These are phyloP conservation scores for Seriola dumerili DNA, from an alignment of 2,113 vertebrate genomes.

Conservation along the genomic window DNA sequence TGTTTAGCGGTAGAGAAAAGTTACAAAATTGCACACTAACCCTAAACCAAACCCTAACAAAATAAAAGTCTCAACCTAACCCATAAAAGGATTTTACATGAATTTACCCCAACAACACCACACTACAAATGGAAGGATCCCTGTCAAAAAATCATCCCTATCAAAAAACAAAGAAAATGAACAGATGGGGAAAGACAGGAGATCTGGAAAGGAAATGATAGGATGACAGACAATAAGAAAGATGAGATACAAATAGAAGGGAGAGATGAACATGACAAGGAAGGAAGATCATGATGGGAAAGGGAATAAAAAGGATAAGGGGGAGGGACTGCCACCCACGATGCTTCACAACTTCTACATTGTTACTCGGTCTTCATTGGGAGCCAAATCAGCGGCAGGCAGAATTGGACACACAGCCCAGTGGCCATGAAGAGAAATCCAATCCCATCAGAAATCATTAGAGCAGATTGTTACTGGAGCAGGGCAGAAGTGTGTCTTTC, in stretches of 20 bases:
- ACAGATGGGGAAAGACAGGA: neutral
- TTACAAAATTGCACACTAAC: neutral
- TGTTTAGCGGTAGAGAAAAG: too few species aligned
- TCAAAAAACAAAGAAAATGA: neutral
- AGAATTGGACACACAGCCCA: constrained; percentile 57
- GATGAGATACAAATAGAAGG: neutral
- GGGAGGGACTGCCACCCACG: neutral
- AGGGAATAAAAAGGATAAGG: neutral
- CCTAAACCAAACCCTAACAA: too few species aligned
- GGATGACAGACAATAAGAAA: neutral
- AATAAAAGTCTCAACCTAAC: too few species aligned
- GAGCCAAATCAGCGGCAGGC: constrained; percentile 47
- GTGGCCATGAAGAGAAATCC: constrained; percentile 69
- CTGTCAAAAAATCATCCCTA: neutral
- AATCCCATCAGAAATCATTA: constrained; percentile 69
- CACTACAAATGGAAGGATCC: too few species aligned
- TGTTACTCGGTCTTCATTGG: constrained; percentile 47
- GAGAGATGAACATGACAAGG: neutral
- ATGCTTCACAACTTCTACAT: constrained; percentile 25
- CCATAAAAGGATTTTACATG: too few species aligned
- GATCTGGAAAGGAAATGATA: neutral
- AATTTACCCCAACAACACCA: too few species aligned
- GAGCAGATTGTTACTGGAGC: constrained; percentile 60
- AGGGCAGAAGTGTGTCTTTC: constrained; percentile 14
- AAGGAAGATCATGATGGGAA: neutral